Conservation (phyloP, 2,113 vertebrate species). For the Coturnix japonica region DNA sequence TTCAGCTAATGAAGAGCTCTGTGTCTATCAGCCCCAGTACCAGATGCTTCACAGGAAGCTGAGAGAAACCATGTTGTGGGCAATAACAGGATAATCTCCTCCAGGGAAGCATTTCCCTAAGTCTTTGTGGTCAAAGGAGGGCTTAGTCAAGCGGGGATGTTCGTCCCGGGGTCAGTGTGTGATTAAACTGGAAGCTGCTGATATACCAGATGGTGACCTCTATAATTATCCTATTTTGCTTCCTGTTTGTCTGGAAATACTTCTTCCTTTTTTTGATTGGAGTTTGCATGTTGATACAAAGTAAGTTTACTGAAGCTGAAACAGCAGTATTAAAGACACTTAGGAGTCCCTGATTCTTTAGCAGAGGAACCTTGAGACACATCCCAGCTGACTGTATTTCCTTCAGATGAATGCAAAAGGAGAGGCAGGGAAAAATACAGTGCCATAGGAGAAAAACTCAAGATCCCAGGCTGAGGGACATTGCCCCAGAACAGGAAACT, state of each 20-base stretch:
- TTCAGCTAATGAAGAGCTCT: neutral
- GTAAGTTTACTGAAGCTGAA: neutral
- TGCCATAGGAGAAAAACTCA: neutral
- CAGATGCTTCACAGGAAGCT: neutral
- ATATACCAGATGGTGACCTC: constrained; percentile 63
- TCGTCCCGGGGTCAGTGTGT: constrained; percentile 46
- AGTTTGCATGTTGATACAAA: neutral
- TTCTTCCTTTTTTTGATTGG: neutral
- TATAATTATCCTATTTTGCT: constrained; percentile 65
- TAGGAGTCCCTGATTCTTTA: neutral
- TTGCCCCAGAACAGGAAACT: neutral
- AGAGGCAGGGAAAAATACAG: neutral
- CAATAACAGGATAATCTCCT: constrained; percentile 26
- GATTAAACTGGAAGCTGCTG: constrained; percentile 68
- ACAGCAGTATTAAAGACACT: neutral
- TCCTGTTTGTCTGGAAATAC: constrained; percentile 36
- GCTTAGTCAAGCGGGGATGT: constrained; percentile 28
- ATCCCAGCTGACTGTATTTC: neutral
- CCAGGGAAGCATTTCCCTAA: neutral
- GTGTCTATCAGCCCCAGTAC: neutral
- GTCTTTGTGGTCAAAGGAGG: neutral
- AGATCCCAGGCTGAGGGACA: neutral
- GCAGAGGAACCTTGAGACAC: neutral
- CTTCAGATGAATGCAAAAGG: neutral
- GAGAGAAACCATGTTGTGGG: neutral